Evolutionary conservation across 2,113 vertebrate species (phyloP), one percentile per base, ranked within the genome.

Genomic region (Colius striatus): DNA sequence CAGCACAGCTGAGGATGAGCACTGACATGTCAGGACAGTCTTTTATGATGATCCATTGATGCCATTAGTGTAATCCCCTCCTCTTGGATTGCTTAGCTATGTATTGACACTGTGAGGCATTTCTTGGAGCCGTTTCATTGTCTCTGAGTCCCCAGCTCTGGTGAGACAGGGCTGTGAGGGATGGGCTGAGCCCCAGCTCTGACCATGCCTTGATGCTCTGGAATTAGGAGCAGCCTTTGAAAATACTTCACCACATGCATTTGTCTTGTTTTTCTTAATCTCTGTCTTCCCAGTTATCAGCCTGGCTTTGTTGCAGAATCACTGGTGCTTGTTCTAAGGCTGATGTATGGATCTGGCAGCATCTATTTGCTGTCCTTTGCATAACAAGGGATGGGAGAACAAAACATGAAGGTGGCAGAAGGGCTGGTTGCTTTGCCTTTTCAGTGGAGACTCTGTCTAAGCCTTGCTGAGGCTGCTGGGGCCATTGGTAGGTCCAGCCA

Each of bases 41-140:
- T 94, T 89, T 95, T 86, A 84, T 76, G 25, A 76, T 80, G 88
- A 95, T 92, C 88, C 92, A 96, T 94, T 95, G 78, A 38, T 84
- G 90, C 89, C 77, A 63, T 95, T 96, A 94, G 36, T 54, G 89
- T 73, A 87, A 95, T 73, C 75, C 89, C 91, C 90, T 95, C 94
- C 78, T 74, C 92, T 87, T 14, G 76, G 94, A 94, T 71, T 83
- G 91, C 95, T 95, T 30, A 66, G 72, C 23, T 96, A 90, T 47
- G 30, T 29, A 91, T 79, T 90, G 94, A 92, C 87, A 48, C 53
- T 29, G 4, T 48, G 78, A 93, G 88, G 61, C n/a, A 16, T 95
- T 92, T 94, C 93, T 87, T 89, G 36, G 65, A 58, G 71, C 83
- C 87, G 90, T 71, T 71, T 95, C 90, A 45, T 68, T 84, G 77